Conservation (phyloP, 2,113 vertebrate species). For the Puntigrus tetrazona region DNA sequence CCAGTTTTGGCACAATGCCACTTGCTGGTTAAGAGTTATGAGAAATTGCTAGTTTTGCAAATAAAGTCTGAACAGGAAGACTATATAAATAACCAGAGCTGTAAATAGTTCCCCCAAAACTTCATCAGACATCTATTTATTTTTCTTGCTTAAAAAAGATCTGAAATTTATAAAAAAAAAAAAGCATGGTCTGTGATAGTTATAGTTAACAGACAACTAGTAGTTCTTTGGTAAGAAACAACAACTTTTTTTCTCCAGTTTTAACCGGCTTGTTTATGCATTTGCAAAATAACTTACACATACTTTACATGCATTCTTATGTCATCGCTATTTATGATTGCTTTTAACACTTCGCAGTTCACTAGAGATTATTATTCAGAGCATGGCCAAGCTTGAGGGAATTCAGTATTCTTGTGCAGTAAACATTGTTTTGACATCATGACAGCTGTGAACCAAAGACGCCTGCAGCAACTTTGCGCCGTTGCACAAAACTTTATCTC, state of each 20-base stretch:
- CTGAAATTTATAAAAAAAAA: neutral
- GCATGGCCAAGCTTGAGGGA: slow-evolving; percentile 49
- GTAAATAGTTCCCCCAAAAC: neutral
- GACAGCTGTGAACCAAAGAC: slow-evolving; percentile 53
- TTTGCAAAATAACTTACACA: neutral
- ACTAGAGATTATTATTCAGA: slow-evolving; percentile 48
- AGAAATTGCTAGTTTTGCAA: neutral
- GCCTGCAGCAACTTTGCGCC: slow-evolving; percentile 42
- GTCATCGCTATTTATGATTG: slow-evolving; percentile 18
- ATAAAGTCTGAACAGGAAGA: neutral
- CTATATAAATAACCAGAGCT: neutral
- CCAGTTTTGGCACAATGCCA: neutral
- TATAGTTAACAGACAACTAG: neutral
- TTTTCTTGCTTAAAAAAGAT: neutral
- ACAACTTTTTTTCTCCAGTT: neutral
- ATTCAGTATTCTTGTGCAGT: slow-evolving; percentile 56
- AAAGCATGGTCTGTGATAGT: neutral
- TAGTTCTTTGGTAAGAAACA: neutral
- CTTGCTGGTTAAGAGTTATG: neutral
- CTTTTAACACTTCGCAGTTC: slow-evolving; percentile 47
- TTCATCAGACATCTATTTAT: neutral
- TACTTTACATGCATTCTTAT: slow-evolving; percentile 23
- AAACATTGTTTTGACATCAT: slow-evolving; percentile 60
- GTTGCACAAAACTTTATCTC: slow-evolving; percentile 49
- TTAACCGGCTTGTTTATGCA: neutral